Base-by-base conservation (phyloP, 2,113 vertebrate genomes). In the Cyanistes caeruleus region DNA sequence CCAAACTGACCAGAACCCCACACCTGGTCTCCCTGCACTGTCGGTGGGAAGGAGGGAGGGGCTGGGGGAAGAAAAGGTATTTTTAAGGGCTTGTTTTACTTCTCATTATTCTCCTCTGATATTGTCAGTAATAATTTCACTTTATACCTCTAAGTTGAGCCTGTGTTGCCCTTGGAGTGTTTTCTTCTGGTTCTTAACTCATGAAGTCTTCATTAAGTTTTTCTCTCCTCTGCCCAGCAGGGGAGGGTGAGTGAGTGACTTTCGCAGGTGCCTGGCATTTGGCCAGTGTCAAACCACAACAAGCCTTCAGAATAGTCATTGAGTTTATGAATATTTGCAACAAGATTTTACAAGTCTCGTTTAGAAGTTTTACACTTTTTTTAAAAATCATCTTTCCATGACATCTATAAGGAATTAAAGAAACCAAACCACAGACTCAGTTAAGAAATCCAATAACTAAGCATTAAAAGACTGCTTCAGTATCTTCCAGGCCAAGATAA, bases 191-290 rank as follows among this genome's bases (percentile, higher is more conserved):
- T 52, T 30, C 13, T 77, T 51, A 52, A 16, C 2, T 27, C 18
- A 41, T 25, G 16, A n/a, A 27, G 17, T 4, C 30, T 63, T 41
- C 2, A 15, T 43, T 21, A 13, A 22, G 4, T 33, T 55, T 30
- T 35, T 30, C 11, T 30, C 11, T 79, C 11, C 25, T 44, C 15
- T 65, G 62, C 15, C 35, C 39, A 55, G 39, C 31, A 35, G 12
- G 39, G 33, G 12, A 65, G 5, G 15, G 39, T 55, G 7, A 43
- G 11, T 43, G 48, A 55, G 20, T 18, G 27, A 18, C 49, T 65
- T 55, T 20, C 0, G 0, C 5, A 3, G 7, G 13, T 51, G 25
- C 21, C 33, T 65, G 76, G 49, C 0, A 2, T 55, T 55, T 35
- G 41, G 39, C 5, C 25, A 24, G 10, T 15, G 10, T 37, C 20